Conservation (phyloP, 2,113 vertebrate species). For the Pelmatolapia mariae region DNA sequence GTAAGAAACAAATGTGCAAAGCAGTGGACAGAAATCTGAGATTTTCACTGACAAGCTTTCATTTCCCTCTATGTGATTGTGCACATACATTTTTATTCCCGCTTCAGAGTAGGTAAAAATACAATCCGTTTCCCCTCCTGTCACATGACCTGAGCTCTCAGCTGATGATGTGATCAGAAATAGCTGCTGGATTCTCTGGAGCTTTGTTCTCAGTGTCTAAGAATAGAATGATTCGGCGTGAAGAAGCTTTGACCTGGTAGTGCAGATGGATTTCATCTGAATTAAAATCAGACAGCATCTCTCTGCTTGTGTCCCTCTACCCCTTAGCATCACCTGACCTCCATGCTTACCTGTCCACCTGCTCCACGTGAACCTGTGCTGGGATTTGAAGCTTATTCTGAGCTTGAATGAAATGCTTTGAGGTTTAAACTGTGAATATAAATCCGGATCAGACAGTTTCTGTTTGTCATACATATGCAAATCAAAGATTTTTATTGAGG, state of each 20-base stretch:
- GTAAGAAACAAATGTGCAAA: background rate
- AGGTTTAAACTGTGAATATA: background rate
- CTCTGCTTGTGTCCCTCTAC: background rate
- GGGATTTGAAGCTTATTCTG: background rate
- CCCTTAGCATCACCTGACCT: background rate
- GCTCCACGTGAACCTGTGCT: background rate
- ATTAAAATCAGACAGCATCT: background rate
- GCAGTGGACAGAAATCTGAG: background rate
- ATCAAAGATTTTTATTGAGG: background rate
- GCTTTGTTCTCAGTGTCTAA: background rate
- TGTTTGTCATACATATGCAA: background rate
- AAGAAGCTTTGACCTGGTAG: background rate
- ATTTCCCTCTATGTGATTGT: background rate
- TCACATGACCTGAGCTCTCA: background rate
- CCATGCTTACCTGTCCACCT: background rate
- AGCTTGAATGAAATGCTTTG: background rate
- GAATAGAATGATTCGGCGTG: background rate
- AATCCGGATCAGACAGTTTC: background rate
- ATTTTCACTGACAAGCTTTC: background rate
- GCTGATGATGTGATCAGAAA: background rate
- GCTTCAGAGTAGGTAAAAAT: background rate
- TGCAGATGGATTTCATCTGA: background rate
- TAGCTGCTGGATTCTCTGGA: background rate
- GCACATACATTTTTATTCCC: background rate
- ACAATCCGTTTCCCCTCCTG: background rate